Evolutionary conservation across 1,140 invertebrate genomes (phyloP), one percentile per base, ranked within the genome.

Genomic region (Eciton burchellii): DNA sequence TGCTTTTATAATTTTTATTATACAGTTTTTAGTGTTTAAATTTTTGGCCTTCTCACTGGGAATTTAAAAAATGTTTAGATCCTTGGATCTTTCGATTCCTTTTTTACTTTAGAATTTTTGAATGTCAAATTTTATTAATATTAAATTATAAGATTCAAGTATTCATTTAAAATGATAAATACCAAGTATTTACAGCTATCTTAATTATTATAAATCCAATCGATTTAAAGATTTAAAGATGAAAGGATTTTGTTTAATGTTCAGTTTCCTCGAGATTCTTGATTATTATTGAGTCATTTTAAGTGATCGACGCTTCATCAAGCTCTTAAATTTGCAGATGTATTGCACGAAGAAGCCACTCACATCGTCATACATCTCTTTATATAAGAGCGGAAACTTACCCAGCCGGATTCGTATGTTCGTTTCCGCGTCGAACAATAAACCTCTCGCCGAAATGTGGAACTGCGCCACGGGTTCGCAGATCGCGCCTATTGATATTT

Each of bases 321-420:
- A 71, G 19, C 43, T 63, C 21, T 71, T 26, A 52, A 6, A 21
- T 54, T 47, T 88, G 65, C 81, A 92, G 90, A 89, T 82, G 82
- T 73, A 89, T 73, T 92, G 91, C 76, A 90, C 90, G 63, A 92
- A 91, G 66, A 63, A 68, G 54, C 66, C 89, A 71, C 85, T 91
- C 26, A 82, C 85, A 24, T 82, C 86, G 9, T 90, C 88, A 12
- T 89, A 87, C 56, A 35, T 89, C 66, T 85, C 84, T 0, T n/a
- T 91, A 6, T 74, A 91, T 14, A 90, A 91, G 47, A 81, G 83
- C 52, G 83, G 82, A 24, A 29, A 86, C 0, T 60, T 92, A 52
- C 90, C 90, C 0, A 89, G 81, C 59, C 87, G 88, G 3, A 73
- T 91, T 52, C 85, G 83, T 35, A 63, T 90, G 24, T 90, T 86